Percentiles rank a stretch among this genome's conserved stretches.
phyloP scores from a whole-genome alignment of 1,140 invertebrate species.

The Drosophila arawakana region DNA sequence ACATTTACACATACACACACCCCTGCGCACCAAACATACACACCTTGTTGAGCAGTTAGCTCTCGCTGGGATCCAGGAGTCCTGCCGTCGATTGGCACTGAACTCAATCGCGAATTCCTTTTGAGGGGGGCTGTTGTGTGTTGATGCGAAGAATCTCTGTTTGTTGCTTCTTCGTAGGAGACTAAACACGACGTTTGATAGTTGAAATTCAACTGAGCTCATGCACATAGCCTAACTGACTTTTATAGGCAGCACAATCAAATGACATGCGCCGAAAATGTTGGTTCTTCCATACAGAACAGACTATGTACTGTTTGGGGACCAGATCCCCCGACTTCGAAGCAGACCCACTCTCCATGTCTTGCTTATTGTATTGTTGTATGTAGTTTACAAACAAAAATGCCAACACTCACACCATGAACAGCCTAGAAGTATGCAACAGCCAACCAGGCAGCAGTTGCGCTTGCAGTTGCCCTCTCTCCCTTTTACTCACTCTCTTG shows the following conservation, averaged over 20 bases:
- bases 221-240: constrained; percentile 77
- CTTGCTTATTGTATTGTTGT: constrained; percentile 82
- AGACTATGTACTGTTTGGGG: constrained; percentile 46
- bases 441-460: constrained; percentile 67
- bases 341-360: constrained; percentile 40
- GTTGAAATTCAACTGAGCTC: constrained; percentile 78
- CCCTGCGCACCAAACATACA: constrained; percentile 9
- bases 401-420: constrained; percentile 67
- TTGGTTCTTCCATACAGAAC: constrained; percentile 51
- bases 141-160: background rate
- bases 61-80: constrained; percentile 56
- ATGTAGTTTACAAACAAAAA: constrained; percentile 83
- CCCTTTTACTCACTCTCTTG: background rate
- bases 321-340: constrained; percentile 19
- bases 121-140: background rate
- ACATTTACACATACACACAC: constrained; percentile 1
- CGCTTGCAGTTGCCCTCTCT: constrained; percentile 30
- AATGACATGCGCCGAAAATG: constrained; percentile 78
- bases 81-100: constrained; percentile 54
- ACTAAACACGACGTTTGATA: constrained; percentile 68
- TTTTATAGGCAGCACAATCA: constrained; percentile 77
- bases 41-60: constrained; percentile 61
- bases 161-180: constrained; percentile 40
- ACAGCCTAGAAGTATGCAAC: constrained; percentile 68
- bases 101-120: constrained; percentile 28